These are phyloP conservation scores for Natrix natrix DNA, from an alignment of 2,797 vertebrate species.

Conservation along the genomic window DNA sequence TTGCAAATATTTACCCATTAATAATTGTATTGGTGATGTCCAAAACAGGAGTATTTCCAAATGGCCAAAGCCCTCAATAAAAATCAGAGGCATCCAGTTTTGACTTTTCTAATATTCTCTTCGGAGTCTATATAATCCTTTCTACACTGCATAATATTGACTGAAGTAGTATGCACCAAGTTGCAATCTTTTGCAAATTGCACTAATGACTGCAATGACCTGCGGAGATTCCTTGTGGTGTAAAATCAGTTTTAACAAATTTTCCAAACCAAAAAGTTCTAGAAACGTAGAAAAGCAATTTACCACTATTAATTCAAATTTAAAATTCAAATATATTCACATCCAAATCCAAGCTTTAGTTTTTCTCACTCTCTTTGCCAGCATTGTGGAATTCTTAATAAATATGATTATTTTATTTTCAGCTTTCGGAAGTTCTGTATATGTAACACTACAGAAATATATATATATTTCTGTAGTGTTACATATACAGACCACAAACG, in stretches of 20 bases:
- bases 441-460: not conserved
- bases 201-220: not conserved
- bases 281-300: not conserved
- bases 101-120: not conserved
- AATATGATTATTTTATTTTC: constrained; percentile 27
- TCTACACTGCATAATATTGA: not conserved
- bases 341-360: not conserved
- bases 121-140: not conserved
- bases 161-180: not conserved
- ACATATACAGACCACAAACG: too few relatives aligned
- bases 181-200: not conserved
- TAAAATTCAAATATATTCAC: not conserved
- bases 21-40: not conserved
- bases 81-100: not conserved
- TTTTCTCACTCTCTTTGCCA: not conserved
- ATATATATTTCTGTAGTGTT: not conserved
- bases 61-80: not conserved
- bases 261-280: not conserved
- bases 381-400: not conserved
- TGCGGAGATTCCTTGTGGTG: not conserved
- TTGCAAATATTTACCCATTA: not conserved
- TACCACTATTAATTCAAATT: not conserved
- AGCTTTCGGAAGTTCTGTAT: not conserved
- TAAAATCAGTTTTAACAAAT: not conserved
- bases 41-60: not conserved